A percentile compares a stretch with the other conserved stretches of the same genome.
Evolutionary conservation across 1,140 invertebrate species (phyloP).

Genomic region (Chlorops oryzae): DNA sequence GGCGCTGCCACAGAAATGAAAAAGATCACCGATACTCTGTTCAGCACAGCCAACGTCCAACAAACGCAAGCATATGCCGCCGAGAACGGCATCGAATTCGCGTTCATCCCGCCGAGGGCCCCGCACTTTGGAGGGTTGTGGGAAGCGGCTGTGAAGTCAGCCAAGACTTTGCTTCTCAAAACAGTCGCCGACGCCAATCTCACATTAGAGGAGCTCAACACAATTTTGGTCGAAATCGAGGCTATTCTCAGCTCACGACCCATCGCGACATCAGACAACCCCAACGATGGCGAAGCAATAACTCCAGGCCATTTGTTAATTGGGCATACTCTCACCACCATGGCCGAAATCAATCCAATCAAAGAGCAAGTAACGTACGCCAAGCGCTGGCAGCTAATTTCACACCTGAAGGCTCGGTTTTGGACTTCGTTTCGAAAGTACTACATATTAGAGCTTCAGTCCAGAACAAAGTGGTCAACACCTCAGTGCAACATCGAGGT

Average conservation of each 20-base stretch:
- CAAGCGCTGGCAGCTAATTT: no score
- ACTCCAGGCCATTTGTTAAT: no score
- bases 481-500: no score
- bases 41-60: neutral
- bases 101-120: slow-evolving; percentile 36
- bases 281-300: no score
- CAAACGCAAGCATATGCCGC: neutral
- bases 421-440: no score
- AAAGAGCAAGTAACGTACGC: no score
- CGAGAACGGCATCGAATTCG: slow-evolving; percentile 23
- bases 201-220: slow-evolving; percentile 23
- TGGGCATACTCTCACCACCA: no score
- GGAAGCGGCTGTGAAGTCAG: slow-evolving; percentile 29
- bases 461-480: no score
- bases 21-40: neutral
- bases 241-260: slow-evolving; percentile 29
- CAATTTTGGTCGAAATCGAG: slow-evolving; percentile 20
- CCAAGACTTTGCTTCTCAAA: slow-evolving; percentile 20
- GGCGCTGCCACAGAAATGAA: slow-evolving; percentile 20
- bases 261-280: slow-evolving; percentile 19
- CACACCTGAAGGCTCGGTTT: no score
- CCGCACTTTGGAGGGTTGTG: slow-evolving; percentile 36
- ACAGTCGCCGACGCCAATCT: slow-evolving; percentile 14
- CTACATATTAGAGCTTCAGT: no score
- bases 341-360: no score